Conservation (phyloP, 2,113 vertebrate genomes). For the Podocnemis expansa region DNA sequence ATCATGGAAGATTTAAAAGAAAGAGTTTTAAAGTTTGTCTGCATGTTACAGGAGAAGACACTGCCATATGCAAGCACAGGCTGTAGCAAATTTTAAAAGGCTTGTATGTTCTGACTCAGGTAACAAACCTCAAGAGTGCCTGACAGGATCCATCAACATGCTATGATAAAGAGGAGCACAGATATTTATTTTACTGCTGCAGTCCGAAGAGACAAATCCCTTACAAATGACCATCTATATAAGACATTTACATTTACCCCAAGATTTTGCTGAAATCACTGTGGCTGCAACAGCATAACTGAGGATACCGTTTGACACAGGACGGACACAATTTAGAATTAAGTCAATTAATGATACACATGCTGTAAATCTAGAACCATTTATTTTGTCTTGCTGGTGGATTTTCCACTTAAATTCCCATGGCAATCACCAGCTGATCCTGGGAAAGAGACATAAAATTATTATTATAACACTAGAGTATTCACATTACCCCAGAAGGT, state of each 20-base stretch:
- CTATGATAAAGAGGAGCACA: background rate
- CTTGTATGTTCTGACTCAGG: background rate
- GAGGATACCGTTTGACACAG: background rate
- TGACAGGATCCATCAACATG: background rate
- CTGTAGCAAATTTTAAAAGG: conserved; percentile 17
- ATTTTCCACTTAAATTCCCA: background rate
- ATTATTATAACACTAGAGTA: background rate
- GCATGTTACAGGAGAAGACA: conserved; percentile 51
- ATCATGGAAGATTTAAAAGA: conserved; percentile 34
- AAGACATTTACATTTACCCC: background rate
- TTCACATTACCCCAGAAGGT: conserved; percentile 48
- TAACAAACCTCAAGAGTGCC: background rate
- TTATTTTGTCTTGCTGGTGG: background rate
- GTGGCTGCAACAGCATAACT: background rate
- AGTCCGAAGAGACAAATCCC: background rate
- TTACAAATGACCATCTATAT: background rate
- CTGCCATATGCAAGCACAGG: background rate
- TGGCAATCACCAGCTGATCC: background rate
- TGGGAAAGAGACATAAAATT: conserved; percentile 21
- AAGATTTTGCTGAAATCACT: background rate
- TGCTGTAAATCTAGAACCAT: background rate
- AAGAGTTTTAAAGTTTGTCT: conserved; percentile 8
- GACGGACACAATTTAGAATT: background rate
- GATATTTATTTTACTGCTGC: background rate
- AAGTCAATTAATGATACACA: conserved; percentile 14